These are phyloP conservation scores for Vombatus ursinus DNA, from an alignment of 2,113 vertebrate species.

Conservation along the genomic window DNA sequence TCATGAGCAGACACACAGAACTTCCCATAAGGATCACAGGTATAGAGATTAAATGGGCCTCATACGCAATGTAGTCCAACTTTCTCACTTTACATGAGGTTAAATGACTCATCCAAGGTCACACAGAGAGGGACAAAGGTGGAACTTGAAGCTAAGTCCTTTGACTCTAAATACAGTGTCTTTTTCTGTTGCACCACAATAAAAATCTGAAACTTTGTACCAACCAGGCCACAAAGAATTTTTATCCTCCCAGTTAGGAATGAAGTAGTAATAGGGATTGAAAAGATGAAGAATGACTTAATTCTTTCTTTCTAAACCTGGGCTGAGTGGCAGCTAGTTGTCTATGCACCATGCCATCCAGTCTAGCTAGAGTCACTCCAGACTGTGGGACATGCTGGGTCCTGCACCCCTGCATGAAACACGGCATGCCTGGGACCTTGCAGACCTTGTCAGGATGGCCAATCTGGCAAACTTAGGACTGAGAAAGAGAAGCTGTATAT, in stretches of 20 bases:
- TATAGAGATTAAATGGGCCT: background rate
- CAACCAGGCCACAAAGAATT: background rate
- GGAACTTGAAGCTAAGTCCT: background rate
- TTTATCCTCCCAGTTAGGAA: no score
- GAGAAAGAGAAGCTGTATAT: background rate
- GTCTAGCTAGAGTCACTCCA: background rate
- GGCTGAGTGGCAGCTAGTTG: background rate
- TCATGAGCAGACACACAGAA: no score
- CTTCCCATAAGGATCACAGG: background rate
- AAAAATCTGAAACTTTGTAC: background rate
- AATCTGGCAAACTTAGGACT: background rate
- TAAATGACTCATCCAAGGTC: background rate
- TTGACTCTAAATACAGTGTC: background rate
- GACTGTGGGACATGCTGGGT: background rate
- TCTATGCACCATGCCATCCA: background rate
- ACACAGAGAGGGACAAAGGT: background rate
- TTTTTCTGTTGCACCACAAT: background rate
- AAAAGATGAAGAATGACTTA: no score
- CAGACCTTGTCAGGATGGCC: background rate
- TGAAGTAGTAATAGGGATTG: background rate
- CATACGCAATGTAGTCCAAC: background rate
- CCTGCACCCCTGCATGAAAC: background rate
- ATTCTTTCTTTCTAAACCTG: background rate
- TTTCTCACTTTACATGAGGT: background rate
- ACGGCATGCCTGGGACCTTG: background rate